Evolutionary conservation across 2,888 invertebrate genomes (phyloP).

Genomic region (Corbicula japonica): DNA sequence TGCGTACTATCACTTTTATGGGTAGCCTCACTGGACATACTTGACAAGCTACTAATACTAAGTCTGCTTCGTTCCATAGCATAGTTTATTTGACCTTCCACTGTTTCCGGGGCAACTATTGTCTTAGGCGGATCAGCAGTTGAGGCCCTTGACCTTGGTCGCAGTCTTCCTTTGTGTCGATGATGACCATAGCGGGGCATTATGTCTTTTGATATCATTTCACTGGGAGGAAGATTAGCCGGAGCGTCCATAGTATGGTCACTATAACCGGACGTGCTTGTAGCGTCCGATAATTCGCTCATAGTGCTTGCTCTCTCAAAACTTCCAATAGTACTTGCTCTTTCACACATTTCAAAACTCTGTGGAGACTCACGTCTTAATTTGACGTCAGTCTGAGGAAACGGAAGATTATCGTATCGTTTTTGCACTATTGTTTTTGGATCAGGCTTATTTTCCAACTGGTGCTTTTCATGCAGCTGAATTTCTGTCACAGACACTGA

Average conservation of each 20-base stretch:
- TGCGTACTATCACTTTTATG: constrained; percentile 61
- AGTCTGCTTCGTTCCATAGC: constrained; percentile 65
- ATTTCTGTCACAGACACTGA: constrained; percentile 55
- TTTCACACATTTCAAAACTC: constrained; percentile 56
- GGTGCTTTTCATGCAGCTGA: constrained; percentile 56
- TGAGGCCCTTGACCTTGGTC: constrained; percentile 57
- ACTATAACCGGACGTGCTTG: constrained; percentile 64
- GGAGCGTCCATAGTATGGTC: constrained; percentile 58
- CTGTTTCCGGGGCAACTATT: constrained; percentile 54
- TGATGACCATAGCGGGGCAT: constrained; percentile 46
- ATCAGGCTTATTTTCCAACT: constrained; percentile 18
- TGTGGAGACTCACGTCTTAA: constrained; percentile 44
- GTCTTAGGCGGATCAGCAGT: constrained; percentile 54
- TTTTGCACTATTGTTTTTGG: constrained; percentile 30
- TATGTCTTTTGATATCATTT: constrained; percentile 68
- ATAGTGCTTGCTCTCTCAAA: constrained; percentile 66
- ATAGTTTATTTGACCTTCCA: constrained; percentile 62
- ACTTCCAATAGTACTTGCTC: constrained; percentile 60
- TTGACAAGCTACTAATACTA: constrained; percentile 65
- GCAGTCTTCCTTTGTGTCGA: constrained; percentile 47
- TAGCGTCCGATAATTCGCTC: constrained; percentile 64
- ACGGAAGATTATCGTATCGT: constrained; percentile 56
- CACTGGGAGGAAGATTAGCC: constrained; percentile 64
- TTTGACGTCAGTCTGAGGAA: constrained; percentile 28
- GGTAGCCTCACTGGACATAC: constrained; percentile 63